Conservation (phyloP, 2,888 invertebrate genomes). For the Caradrina kadenii region DNA sequence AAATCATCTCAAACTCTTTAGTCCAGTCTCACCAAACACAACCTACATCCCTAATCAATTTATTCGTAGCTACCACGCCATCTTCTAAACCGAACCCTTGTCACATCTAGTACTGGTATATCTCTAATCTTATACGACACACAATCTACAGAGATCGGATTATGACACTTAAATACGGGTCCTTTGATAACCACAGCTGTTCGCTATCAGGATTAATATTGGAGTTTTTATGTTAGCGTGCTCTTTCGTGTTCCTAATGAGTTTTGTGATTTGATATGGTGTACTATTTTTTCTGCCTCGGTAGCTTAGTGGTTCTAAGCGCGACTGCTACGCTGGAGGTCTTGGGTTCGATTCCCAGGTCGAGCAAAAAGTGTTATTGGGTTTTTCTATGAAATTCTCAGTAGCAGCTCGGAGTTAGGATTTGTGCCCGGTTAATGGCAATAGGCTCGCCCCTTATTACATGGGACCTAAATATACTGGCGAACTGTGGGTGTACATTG, state of each 20-base stretch:
- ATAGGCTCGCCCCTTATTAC: too few species aligned
- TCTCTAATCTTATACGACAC: conserved; percentile 45
- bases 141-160: conserved; percentile 64
- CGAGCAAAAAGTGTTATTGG: too few species aligned
- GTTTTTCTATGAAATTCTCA: too few species aligned
- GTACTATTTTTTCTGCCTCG: too few species aligned
- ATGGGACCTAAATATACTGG: too few species aligned
- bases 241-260: conserved; percentile 11
- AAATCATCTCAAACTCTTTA: too few species aligned
- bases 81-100: neutral
- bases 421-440: too few species aligned
- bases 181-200: conserved; percentile 53
- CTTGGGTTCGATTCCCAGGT: too few species aligned
- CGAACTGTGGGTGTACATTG: too few species aligned
- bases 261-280: neutral
- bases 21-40: neutral
- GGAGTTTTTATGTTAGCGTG: conserved; percentile 31
- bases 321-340: too few species aligned
- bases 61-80: neutral
- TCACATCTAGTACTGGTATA: conserved; percentile 22
- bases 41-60: neutral
- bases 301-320: too few species aligned
- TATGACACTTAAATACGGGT: conserved; percentile 65
- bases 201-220: conserved; percentile 44
- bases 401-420: too few species aligned